Conservation (phyloP, 2,888 invertebrate species). For the Synanthedon formicaeformis region DNA sequence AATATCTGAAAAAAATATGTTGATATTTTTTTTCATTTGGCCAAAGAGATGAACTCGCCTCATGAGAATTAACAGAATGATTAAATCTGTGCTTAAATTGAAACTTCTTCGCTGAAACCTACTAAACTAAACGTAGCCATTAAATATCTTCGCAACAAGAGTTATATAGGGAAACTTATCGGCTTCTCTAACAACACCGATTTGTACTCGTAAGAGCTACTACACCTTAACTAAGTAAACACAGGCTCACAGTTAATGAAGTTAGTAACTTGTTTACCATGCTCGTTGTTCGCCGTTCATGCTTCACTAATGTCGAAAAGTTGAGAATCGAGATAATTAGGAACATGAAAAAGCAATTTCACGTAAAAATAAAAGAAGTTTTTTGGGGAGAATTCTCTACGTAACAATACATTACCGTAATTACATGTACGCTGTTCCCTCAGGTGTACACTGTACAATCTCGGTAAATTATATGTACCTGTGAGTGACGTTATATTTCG, state of each 20-base stretch:
- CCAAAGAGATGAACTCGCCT: too few relatives aligned
- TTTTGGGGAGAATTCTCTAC: conserved; percentile 3
- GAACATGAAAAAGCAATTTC: conserved; percentile 27
- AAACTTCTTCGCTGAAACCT: too few relatives aligned
- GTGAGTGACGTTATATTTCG: neutral
- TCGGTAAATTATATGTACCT: neutral
- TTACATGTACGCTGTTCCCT: neutral
- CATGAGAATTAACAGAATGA: too few relatives aligned
- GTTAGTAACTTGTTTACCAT: neutral
- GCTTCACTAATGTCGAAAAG: conserved; percentile 14
- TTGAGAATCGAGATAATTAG: conserved; percentile 41
- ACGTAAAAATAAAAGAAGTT: conserved; percentile 12
- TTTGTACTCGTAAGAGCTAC: neutral
- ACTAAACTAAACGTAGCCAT: too few relatives aligned
- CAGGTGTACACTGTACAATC: neutral
- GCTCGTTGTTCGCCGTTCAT: neutral
- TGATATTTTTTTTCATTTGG: too few relatives aligned
- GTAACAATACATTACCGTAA: neutral
- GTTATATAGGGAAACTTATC: neutral
- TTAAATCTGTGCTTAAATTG: too few relatives aligned
- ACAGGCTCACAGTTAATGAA: neutral
- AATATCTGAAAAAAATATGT: too few relatives aligned
- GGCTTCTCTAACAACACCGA: neutral
- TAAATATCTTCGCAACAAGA: too few relatives aligned
- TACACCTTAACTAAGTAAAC: neutral